These are phyloP conservation scores for Lagenorhynchus albirostris DNA, from an alignment of 2,113 vertebrate genomes.

Conservation along the genomic window DNA sequence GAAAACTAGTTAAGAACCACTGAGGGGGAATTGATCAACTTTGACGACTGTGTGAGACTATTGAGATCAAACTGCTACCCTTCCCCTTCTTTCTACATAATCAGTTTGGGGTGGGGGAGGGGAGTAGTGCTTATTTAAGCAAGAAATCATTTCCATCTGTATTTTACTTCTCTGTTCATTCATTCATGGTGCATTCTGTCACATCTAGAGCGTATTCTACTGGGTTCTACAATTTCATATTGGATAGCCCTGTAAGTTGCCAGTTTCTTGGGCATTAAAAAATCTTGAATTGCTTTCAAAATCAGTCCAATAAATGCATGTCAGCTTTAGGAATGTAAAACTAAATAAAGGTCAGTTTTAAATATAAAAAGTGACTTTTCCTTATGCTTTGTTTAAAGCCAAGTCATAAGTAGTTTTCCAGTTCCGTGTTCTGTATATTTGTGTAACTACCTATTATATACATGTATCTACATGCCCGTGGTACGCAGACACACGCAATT, in stretches of 20 bases:
- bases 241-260: background rate
- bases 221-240: background rate
- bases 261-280: background rate
- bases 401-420: background rate
- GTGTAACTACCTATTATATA: background rate
- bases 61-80: background rate
- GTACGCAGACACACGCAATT: slow-evolving; percentile 47
- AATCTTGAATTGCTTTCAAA: background rate
- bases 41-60: background rate
- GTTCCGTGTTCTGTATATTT: background rate
- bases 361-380: background rate
- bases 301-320: background rate
- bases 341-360: background rate
- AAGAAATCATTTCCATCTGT: background rate
- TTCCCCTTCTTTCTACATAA: background rate
- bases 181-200: background rate
- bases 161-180: background rate
- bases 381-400: background rate
- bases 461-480: background rate
- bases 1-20: background rate
- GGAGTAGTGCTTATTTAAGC: background rate
- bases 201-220: background rate
- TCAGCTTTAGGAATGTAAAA: background rate
- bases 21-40: background rate
- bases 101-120: accelerated